These are phyloP conservation scores for Nomada ruficornis DNA, from an alignment of 2,888 invertebrate genomes.

Conservation along the genomic window DNA sequence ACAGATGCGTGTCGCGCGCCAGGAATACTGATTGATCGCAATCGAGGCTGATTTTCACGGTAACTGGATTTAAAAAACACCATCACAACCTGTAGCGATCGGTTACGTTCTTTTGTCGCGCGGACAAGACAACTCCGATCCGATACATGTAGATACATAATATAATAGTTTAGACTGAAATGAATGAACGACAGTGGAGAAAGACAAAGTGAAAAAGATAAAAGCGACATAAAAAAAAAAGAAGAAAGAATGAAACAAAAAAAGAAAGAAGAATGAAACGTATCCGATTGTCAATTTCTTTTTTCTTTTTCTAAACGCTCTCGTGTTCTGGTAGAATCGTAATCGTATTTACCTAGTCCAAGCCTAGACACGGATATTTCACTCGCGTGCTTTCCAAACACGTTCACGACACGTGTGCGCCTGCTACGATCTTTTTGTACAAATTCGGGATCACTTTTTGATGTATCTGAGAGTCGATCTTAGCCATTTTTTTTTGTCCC, in stretches of 20 bases:
- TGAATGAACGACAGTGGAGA: slow-evolving; percentile 2
- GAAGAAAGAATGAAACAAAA: slow-evolving; percentile 1
- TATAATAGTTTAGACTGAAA: slow-evolving; percentile 12
- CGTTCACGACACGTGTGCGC: slow-evolving; percentile 16
- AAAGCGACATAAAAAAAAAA: slow-evolving; percentile 1
- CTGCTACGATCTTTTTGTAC: slow-evolving; percentile 34
- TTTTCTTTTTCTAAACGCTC: slow-evolving; percentile 60
- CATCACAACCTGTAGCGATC: slow-evolving; percentile 23
- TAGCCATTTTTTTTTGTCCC: slow-evolving; percentile 29
- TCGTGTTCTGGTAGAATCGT: slow-evolving; percentile 76
- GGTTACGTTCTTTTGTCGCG: slow-evolving; percentile 54
- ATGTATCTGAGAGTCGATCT: slow-evolving; percentile 30
- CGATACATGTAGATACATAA: slow-evolving; percentile 34
- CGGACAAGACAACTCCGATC: slow-evolving; percentile 63
- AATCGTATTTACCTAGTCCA: slow-evolving; percentile 80
- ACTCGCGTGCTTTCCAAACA: slow-evolving; percentile 10
- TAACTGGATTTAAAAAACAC: slow-evolving; percentile 15
- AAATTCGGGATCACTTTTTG: slow-evolving; percentile 29
- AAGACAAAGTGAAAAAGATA: neutral
- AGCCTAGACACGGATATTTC: slow-evolving; percentile 65
- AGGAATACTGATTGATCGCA: slow-evolving; percentile 43
- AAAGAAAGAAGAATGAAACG: slow-evolving; percentile 47
- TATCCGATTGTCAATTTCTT: slow-evolving; percentile 73
- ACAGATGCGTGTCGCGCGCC: slow-evolving; percentile 14
- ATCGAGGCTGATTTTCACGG: slow-evolving; percentile 22